Evolutionary conservation across 2,888 invertebrate genomes (phyloP).

Genomic region (Brenthis ino): DNA sequence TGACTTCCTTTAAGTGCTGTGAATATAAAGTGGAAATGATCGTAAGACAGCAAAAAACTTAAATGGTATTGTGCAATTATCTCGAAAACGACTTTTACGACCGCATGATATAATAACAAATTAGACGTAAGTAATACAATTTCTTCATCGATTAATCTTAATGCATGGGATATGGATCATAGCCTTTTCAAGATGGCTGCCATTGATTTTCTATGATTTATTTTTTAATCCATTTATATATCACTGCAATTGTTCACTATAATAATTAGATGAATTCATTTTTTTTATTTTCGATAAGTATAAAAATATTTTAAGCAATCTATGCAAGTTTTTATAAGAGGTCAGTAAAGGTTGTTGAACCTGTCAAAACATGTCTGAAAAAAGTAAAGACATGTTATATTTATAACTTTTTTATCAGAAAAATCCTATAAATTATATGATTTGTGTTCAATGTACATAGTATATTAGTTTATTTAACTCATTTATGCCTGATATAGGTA

Average conservation of each 20-base stretch:
- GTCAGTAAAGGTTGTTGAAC: conserved; percentile 62
- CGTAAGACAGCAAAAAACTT: conserved; percentile 22
- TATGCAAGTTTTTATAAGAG: conserved; percentile 4
- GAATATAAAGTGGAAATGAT: conserved; percentile 24
- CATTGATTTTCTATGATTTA: conserved; percentile 49
- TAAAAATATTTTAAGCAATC: no score
- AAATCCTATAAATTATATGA: neutral
- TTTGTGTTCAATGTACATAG: no score
- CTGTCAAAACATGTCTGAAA: conserved; percentile 59
- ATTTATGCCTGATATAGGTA: no score
- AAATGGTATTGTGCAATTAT: conserved; percentile 30
- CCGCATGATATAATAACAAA: conserved; percentile 3
- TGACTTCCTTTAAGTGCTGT: conserved; percentile 14
- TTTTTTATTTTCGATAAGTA: no score
- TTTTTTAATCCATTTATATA: conserved; percentile 44
- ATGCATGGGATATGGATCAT: conserved; percentile 42
- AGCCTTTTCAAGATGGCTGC: conserved; percentile 69
- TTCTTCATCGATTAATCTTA: conserved; percentile 32
- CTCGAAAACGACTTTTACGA: conserved; percentile 37
- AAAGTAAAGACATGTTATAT: conserved; percentile 7
- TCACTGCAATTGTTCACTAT: neutral
- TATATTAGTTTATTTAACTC: neutral
- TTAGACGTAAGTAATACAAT: conserved; percentile 62
- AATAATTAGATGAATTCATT: neutral
- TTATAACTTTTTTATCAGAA: no score